A percentile compares a stretch with the other conserved stretches of the same genome.
phyloP scores from a whole-genome alignment of 2,113 vertebrate genomes.

The Tautogolabrus adspersus region DNA sequence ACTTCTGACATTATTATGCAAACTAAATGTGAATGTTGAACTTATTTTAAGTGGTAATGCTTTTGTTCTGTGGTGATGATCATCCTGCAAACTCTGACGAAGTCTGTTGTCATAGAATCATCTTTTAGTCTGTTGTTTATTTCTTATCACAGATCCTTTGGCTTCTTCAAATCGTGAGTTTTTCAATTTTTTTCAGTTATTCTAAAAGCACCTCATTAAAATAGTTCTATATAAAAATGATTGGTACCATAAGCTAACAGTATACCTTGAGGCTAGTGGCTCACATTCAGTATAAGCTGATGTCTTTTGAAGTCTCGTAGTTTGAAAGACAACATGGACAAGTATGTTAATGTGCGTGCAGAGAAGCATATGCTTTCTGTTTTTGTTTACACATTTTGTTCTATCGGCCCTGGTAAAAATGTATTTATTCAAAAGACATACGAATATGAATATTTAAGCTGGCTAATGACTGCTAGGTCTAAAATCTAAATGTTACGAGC shows the following conservation, averaged over 20 bases:
- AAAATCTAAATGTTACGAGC: conserved; percentile 8
- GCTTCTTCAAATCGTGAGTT: conserved; percentile 3
- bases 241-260: conserved; percentile 27
- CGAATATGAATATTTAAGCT: background rate
- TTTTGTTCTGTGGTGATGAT: conserved; percentile 40
- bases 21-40: conserved; percentile 75
- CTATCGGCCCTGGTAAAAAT: conserved; percentile 1
- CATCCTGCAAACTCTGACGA: conserved; percentile 42
- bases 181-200: conserved; percentile 22
- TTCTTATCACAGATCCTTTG: conserved; percentile 1
- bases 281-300: conserved; percentile 27
- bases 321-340: background rate
- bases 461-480: background rate
- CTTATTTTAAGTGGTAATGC: conserved; percentile 50
- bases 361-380: background rate
- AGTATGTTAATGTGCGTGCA: background rate
- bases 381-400: background rate
- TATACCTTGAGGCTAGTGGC: background rate
- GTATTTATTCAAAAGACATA: background rate
- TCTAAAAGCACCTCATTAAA: conserved; percentile 26
- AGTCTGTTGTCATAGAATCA: conserved; percentile 42
- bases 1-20: conserved; percentile 79
- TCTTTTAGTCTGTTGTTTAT: conserved; percentile 4
- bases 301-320: background rate
- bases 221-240: background rate